A percentile compares a stretch with the other conserved stretches of the same genome.
These are phyloP conservation scores for Neodontobutis hainanensis DNA, from an alignment of 2,113 vertebrate species.

Conservation along the genomic window DNA sequence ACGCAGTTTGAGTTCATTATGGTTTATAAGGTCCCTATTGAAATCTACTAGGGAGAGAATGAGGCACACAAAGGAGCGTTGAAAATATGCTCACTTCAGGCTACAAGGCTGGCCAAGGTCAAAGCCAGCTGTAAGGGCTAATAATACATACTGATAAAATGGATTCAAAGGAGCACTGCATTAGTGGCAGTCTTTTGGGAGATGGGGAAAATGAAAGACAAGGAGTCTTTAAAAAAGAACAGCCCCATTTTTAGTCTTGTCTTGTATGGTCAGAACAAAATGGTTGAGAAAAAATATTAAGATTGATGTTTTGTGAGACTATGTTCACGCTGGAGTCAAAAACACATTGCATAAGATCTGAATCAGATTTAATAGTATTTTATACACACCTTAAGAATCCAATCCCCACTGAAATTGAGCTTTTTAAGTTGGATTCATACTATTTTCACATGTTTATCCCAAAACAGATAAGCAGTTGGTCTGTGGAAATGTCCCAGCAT, in stretches of 20 bases:
- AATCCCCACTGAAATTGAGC: too few species aligned
- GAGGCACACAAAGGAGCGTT: slow-evolving; percentile 30
- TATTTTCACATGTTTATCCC: too few species aligned
- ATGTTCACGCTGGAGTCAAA: too few species aligned
- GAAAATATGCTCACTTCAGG: slow-evolving; percentile 44
- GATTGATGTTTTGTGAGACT: neutral
- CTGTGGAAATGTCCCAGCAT: too few species aligned
- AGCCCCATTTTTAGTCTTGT: slow-evolving; percentile 33
- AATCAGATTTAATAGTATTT: too few species aligned
- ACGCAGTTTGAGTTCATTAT: slow-evolving; percentile 18
- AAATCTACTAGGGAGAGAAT: slow-evolving; percentile 24
- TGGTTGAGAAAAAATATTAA: slow-evolving; percentile 9
- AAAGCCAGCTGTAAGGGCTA: slow-evolving; percentile 51
- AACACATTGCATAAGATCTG: too few species aligned
- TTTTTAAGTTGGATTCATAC: too few species aligned
- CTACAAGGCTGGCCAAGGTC: slow-evolving; percentile 69
- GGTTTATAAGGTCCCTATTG: slow-evolving; percentile 19
- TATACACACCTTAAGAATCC: too few species aligned
- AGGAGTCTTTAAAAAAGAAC: slow-evolving; percentile 42
- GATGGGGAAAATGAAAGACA: slow-evolving; percentile 55
- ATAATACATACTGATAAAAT: slow-evolving; percentile 57
- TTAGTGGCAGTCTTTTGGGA: slow-evolving; percentile 60
- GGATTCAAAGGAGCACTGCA: slow-evolving; percentile 60
- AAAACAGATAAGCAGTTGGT: too few species aligned
- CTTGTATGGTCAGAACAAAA: slow-evolving; percentile 26